Evolutionary conservation across 37 sponge, comb jelly and placozoan genomes (phyloP), one percentile per base, ranked within the genome.

Genomic region (Cladorhizidae sp.): DNA sequence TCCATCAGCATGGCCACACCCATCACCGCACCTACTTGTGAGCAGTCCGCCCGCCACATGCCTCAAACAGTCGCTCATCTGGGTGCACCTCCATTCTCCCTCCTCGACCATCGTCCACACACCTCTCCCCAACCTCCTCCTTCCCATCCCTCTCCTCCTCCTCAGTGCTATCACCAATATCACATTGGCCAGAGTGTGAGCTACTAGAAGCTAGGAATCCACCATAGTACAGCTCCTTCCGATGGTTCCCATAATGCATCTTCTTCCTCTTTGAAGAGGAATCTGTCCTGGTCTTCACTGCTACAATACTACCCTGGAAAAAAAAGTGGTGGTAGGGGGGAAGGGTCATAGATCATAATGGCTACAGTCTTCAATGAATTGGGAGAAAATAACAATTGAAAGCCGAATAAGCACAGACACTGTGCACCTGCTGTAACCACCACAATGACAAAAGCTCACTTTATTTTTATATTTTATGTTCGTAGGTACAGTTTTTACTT

Each of bases 41-140:
- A 20, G 84, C 92, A 32, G 92, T 91, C 62, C 92, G 58, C 0
- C 88, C 88, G 18, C 62, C 84, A 78, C 92, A 91, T 49, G 88
- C 92, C 55, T 62, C 32, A 54, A 83, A 55, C 52, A 91, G 51
- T 21, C 70, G 50, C 20, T 77, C 74, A 69, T 87, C 88, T 29
- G 82, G 56, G 2, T 70, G 32, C 36, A 71, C 37, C 1, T 17
- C 26, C 43, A 26, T 41, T 9, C 6, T 43, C 25, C 14, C 3
- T 9, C 40, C 42, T 14, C 5, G 2, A 71, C n/a, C 20, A 36
- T 33, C 40, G 6, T 39, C 69, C 69, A n/a, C n/a, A n/a, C n/a
- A n/a, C n/a, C n/a, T n/a, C n/a, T n/a, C n/a, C n/a, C n/a, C n/a
- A n/a, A n/a, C 49, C 49, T 45, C 9, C 9, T 45, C 8, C 49